Percentiles rank a stretch among this genome's conserved stretches.
Conservation (phyloP, 2,888 invertebrate species). For the Drosophila neutralis region DNA sequence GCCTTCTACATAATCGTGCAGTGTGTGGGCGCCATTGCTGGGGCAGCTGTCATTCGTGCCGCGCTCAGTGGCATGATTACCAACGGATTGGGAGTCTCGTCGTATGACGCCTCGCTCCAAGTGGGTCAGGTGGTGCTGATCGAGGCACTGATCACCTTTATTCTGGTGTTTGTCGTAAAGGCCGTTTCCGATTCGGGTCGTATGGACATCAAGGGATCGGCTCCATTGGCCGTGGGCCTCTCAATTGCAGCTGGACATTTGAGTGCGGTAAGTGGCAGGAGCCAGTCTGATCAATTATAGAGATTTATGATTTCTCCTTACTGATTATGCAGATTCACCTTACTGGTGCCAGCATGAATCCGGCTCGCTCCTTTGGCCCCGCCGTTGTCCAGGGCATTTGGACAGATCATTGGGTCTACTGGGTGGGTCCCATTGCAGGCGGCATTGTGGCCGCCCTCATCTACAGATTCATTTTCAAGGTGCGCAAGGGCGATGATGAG, state of each 20-base stretch:
- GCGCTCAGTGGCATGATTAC: conserved; percentile 86
- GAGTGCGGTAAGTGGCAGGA: conserved; percentile 89
- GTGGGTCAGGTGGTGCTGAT: conserved; percentile 92
- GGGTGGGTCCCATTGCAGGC: conserved; percentile 93
- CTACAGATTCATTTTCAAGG: conserved; percentile 90
- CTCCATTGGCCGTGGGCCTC: conserved; percentile 94
- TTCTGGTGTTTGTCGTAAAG: conserved; percentile 93
- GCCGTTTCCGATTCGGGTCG: conserved; percentile 93
- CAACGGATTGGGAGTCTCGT: conserved; percentile 88
- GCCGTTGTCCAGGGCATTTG: conserved; percentile 92
- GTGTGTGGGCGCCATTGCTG: conserved; percentile 92
- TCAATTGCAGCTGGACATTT: conserved; percentile 94
- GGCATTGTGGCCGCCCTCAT: conserved; percentile 90
- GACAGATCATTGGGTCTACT: conserved; percentile 94
- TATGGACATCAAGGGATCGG: conserved; percentile 92
- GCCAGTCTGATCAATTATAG: background rate
- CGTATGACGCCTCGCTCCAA: conserved; percentile 86
- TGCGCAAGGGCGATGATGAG: conserved; percentile 90
- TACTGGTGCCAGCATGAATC: conserved; percentile 96
- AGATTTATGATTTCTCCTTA: background rate
- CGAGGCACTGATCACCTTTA: conserved; percentile 94
- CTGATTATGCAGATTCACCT: conserved; percentile 88
- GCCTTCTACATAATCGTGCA: conserved; percentile 93
- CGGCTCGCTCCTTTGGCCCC: conserved; percentile 95
- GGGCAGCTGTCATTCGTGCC: conserved; percentile 91